Conservation (phyloP, 2,888 invertebrate genomes). For the Patella depressa region DNA sequence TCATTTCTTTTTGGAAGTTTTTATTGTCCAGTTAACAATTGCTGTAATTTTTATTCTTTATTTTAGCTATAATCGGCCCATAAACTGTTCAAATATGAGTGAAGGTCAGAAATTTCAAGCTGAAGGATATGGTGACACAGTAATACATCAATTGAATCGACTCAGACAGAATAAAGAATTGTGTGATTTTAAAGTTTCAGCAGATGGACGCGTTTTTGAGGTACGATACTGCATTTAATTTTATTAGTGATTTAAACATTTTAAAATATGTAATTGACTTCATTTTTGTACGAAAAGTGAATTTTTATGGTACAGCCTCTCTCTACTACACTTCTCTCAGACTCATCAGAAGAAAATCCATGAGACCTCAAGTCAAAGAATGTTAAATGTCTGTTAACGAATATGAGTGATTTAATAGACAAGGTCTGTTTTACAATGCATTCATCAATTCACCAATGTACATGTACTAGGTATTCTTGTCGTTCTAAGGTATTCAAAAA, state of each 20-base stretch:
- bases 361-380: too few species aligned
- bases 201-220: constrained; percentile 66
- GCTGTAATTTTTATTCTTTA: background rate
- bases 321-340: too few species aligned
- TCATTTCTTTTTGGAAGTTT: background rate
- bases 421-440: too few species aligned
- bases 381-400: too few species aligned
- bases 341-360: too few species aligned
- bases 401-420: too few species aligned
- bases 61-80: constrained; percentile 24
- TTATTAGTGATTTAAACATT: background rate
- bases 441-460: too few species aligned
- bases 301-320: too few species aligned
- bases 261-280: too few species aligned
- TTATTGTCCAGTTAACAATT: background rate
- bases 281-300: too few species aligned
- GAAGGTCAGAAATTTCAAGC: constrained; percentile 54
- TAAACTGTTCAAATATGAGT: constrained; percentile 37
- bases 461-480: too few species aligned
- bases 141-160: constrained; percentile 57
- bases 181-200: constrained; percentile 68
- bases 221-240: constrained; percentile 38
- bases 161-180: constrained; percentile 64
- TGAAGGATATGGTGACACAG: constrained; percentile 62
- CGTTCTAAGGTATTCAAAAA: too few species aligned